Percentiles rank a stretch among this genome's conserved stretches.
Conservation (phyloP, 1,140 invertebrate genomes). For the Brachionus sp. region DNA sequence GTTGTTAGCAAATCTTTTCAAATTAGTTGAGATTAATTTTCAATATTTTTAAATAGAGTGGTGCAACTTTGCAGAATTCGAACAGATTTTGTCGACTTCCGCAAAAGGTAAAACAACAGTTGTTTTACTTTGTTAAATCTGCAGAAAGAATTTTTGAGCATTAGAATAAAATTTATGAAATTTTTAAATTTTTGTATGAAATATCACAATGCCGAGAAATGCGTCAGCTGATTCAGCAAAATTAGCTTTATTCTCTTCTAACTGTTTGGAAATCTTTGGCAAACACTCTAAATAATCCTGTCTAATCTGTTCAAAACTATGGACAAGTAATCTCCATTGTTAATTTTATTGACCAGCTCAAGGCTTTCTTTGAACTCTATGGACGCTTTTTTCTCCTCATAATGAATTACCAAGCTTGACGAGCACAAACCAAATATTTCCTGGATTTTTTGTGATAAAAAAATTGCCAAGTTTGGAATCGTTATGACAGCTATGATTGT, state of each 20-base stretch:
- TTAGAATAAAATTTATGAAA: no score
- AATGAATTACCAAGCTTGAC: not conserved
- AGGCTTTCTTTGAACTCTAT: slow-evolving; percentile 14
- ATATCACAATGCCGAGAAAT: slow-evolving; percentile 43
- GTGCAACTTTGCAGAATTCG: no score
- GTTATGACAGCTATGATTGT: slow-evolving; percentile 10
- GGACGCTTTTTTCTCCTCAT: slow-evolving; percentile 14
- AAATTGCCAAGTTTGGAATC: not conserved
- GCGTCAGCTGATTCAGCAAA: not conserved
- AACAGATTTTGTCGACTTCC: no score
- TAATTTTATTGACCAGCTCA: not conserved
- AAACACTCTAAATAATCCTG: not conserved
- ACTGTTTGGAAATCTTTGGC: not conserved
- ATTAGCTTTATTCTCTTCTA: slow-evolving; percentile 19
- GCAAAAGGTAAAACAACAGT: no score
- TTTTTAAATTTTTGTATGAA: no score
- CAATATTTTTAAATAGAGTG: no score
- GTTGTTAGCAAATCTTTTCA: no score
- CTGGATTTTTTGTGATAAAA: slow-evolving; percentile 39
- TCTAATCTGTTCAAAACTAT: not conserved
- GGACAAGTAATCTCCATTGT: not conserved
- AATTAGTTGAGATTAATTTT: no score
- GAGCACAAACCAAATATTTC: not conserved
- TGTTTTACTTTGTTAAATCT: no score
- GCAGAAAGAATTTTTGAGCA: no score